Evolutionary conservation across 30 jellyfish, hydroid and myxozoan genomes (phyloP), one percentile per base, ranked within the genome.

Genomic region (Calvadosia cruxmelitensis): DNA sequence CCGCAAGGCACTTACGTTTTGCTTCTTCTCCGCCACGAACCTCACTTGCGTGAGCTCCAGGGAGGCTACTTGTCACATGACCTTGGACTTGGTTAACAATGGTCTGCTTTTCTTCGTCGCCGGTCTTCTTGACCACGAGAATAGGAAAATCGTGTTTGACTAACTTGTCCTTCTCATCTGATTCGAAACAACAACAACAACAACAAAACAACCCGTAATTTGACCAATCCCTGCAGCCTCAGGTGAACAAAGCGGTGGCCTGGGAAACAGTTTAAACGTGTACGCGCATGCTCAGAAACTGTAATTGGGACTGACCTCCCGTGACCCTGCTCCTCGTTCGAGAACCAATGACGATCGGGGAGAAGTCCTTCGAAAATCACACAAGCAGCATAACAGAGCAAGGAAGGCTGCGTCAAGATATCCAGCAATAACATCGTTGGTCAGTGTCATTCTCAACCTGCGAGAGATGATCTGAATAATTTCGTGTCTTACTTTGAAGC

Each of bases 401-500:
- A n/a, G n/a, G n/a, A n/a, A n/a, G n/a, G n/a, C n/a, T n/a, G n/a
- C n/a, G n/a, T n/a, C n/a, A n/a, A n/a, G n/a, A n/a, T n/a, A n/a
- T n/a, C n/a, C n/a, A n/a, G 30, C 15, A 64, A 64, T 2, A 64
- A 24, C 24, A 27, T 24, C 7, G 13, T 20, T 29, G 52, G 73
- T n/a, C n/a, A n/a, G n/a, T n/a, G n/a, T n/a, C n/a, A n/a, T n/a
- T n/a, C n/a, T n/a, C n/a, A n/a, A n/a, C n/a, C n/a, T n/a, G n/a
- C n/a, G n/a, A n/a, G n/a, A n/a, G n/a, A n/a, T n/a, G n/a, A n/a
- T n/a, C n/a, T n/a, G n/a, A n/a, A n/a, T n/a, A n/a, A n/a, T n/a
- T n/a, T n/a, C n/a, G n/a, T n/a, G n/a, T n/a, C n/a, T 62, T 29
- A 81, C 94, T 78, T 72, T 74, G 77, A 82, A 82, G 27, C 94